Conservation (phyloP, 2,888 invertebrate species). For the Crepidodera aurea region DNA sequence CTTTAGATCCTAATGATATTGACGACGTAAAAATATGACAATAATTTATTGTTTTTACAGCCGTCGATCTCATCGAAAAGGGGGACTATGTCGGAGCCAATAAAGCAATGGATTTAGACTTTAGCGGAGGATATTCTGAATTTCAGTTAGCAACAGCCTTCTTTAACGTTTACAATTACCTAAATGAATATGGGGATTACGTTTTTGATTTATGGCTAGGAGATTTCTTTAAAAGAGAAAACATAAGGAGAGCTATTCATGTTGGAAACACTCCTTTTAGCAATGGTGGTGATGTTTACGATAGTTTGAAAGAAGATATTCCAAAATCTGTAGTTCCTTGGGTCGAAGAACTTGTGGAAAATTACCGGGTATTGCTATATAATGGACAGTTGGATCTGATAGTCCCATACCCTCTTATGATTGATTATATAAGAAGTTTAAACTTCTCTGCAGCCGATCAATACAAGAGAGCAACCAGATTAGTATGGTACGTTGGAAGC, state of each 20-base stretch:
- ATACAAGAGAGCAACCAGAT: conserved; percentile 70
- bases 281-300: not conserved
- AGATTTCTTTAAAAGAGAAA: conserved; percentile 59
- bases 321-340: conserved; percentile 39
- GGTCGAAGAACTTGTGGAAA: conserved; percentile 66
- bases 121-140: not conserved
- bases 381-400: conserved; percentile 90
- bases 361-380: conserved; percentile 78
- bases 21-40: too few species aligned
- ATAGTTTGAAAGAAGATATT: conserved; percentile 24
- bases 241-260: conserved; percentile 76
- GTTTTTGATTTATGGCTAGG: conserved; percentile 22
- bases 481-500: conserved; percentile 72
- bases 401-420: conserved; percentile 83
- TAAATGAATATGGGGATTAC: conserved; percentile 28
- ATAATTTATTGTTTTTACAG: not conserved
- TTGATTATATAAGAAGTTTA: conserved; percentile 75
- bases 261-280: conserved; percentile 73
- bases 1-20: too few species aligned
- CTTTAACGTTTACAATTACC: conserved; percentile 17
- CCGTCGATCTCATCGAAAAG: conserved; percentile 15
- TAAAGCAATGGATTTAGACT: conserved; percentile 4
- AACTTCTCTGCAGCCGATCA: conserved; percentile 70
- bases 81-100: conserved; percentile 18
- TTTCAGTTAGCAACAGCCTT: not conserved